These are phyloP conservation scores for Neelides sp. DNA, from an alignment of 1,140 invertebrate genomes.

Conservation along the genomic window DNA sequence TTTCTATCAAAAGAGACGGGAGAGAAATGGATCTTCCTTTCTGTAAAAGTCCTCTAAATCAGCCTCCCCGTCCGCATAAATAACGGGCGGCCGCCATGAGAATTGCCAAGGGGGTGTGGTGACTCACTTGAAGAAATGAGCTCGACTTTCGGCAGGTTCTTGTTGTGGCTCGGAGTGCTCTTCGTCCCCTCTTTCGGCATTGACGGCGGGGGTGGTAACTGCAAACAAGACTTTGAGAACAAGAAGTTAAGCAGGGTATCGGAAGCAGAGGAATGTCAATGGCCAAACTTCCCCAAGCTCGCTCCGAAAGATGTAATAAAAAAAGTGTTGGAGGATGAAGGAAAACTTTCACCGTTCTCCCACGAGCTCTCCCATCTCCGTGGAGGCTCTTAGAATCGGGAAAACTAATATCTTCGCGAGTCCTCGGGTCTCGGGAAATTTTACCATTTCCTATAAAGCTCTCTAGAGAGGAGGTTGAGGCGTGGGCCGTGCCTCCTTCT, in stretches of 20 bases:
- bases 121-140: slow-evolving; percentile 12
- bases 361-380: no score
- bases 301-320: background rate
- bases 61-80: background rate
- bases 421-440: no score
- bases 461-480: no score
- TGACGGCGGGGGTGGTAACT: slow-evolving; percentile 26
- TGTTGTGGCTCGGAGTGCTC: slow-evolving; percentile 9
- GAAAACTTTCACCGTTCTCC: background rate
- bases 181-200: slow-evolving; percentile 23
- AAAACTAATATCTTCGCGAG: no score
- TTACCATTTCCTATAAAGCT: no score
- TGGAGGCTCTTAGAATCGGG: no score
- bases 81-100: background rate
- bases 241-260: background rate
- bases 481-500: no score
- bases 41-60: no score
- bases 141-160: slow-evolving; percentile 11
- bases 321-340: background rate
- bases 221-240: slow-evolving; percentile 5
- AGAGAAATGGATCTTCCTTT: no score
- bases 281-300: no score
- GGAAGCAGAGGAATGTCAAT: background rate
- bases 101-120: background rate
- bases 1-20: no score